These are phyloP conservation scores for Diadumene lineata DNA, from an alignment of 92 coral and sea anemone species.

Conservation along the genomic window DNA sequence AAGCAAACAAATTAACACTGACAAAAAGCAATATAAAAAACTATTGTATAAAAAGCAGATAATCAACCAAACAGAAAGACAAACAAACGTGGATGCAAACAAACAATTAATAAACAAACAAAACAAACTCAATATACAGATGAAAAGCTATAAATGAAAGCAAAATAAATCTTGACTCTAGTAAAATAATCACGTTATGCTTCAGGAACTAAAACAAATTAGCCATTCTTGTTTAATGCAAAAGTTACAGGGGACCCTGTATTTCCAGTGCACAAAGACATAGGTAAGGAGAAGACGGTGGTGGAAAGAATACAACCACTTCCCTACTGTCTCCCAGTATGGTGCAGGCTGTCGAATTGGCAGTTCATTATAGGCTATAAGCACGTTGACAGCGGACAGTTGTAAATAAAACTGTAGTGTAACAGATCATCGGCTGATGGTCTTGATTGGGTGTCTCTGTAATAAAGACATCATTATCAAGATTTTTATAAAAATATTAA, in stretches of 20 bases:
- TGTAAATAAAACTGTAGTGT: constrained; percentile 61
- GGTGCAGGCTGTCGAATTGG: not conserved
- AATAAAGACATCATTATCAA: too few species aligned
- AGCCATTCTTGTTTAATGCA: too few species aligned
- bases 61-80: not conserved
- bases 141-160: not conserved
- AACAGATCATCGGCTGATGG: constrained; percentile 78
- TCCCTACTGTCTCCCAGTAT: too few species aligned
- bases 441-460: constrained; percentile 69
- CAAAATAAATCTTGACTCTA: too few species aligned
- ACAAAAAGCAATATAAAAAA: not conserved
- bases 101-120: not conserved
- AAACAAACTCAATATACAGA: not conserved
- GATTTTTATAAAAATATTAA: too few species aligned
- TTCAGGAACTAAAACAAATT: too few species aligned
- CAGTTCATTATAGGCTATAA: constrained; percentile 39
- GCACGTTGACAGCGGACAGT: constrained; percentile 80
- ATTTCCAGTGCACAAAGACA: too few species aligned
- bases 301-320: too few species aligned
- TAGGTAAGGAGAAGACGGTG: too few species aligned
- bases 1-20: not conserved
- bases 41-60: not conserved
- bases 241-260: too few species aligned
- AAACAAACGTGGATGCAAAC: not conserved
- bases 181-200: too few species aligned